Conservation (phyloP, 2,797 vertebrate species). For the Enteromius fasciolatus region DNA sequence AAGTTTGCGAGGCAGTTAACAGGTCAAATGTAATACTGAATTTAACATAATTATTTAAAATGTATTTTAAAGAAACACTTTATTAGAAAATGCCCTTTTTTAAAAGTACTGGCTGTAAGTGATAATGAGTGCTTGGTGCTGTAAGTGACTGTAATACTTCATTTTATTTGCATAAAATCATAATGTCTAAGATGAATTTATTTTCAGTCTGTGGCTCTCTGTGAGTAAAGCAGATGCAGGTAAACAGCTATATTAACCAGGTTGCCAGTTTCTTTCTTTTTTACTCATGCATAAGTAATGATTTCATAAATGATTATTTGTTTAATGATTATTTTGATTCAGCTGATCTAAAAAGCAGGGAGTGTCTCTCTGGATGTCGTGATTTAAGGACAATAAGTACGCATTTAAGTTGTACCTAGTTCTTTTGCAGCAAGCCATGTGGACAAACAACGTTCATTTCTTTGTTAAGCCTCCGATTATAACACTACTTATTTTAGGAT, state of each 20-base stretch:
- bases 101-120: not conserved
- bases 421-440: constrained; percentile 6
- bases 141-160: too few relatives aligned
- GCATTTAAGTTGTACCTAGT: not conserved
- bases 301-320: not conserved
- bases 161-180: not conserved
- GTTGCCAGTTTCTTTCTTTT: not conserved
- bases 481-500: not conserved
- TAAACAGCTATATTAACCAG: not conserved
- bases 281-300: not conserved
- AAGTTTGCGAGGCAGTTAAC: not conserved
- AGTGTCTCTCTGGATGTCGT: not conserved
- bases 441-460: not conserved
- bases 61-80: not conserved
- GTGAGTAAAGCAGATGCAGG: too few relatives aligned
- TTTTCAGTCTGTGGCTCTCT: not conserved
- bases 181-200: not conserved
- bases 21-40: not conserved
- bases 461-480: not conserved
- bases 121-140: too few relatives aligned
- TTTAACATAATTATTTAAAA: not conserved
- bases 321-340: not conserved
- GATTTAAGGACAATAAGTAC: not conserved
- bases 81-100: not conserved
- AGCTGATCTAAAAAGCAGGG: not conserved